A percentile compares a stretch with the other conserved stretches of the same genome.
Evolutionary conservation across 2,888 invertebrate genomes (phyloP).

Genomic region (Zhengitettix transpicula): DNA sequence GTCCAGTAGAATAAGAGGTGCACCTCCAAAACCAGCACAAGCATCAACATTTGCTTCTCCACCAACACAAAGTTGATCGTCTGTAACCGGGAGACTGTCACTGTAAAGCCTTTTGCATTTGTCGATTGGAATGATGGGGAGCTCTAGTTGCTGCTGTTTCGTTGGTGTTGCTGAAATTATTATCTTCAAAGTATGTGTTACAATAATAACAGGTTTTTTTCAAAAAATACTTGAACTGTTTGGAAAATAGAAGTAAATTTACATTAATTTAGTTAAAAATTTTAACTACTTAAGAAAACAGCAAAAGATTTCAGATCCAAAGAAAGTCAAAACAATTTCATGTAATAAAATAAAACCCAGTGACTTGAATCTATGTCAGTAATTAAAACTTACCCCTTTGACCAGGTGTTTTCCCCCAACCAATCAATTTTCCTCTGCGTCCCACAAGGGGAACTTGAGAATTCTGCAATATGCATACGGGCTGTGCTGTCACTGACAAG

Average conservation of each 20-base stretch:
- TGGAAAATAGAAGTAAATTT: no score
- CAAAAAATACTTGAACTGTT: no score
- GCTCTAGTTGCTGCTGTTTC: constrained; percentile 40
- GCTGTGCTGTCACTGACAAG: constrained; percentile 54
- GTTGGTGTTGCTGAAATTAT: constrained; percentile 19
- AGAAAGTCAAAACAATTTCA: no score
- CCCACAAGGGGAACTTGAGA: constrained; percentile 25
- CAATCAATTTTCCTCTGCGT: constrained; percentile 42
- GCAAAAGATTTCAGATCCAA: no score
- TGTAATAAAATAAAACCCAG: no score
- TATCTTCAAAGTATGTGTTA: no score
- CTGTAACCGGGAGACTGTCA: constrained; percentile 42
- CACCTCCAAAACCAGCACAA: constrained; percentile 65
- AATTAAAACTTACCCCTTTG: constrained; percentile 26
- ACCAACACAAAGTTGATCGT: constrained; percentile 52
- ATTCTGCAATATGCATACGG: constrained; percentile 43
- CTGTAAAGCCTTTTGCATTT: constrained; percentile 52
- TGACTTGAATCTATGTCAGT: no score
- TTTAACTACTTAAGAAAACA: no score
- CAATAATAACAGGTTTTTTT: no score
- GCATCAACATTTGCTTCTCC: constrained; percentile 58
- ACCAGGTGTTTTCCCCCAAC: constrained; percentile 56
- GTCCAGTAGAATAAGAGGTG: constrained; percentile 41
- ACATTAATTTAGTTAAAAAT: no score
- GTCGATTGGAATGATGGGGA: constrained; percentile 48